These are phyloP conservation scores for Triplophysa rosa DNA, from an alignment of 2,113 vertebrate species.

Conservation along the genomic window DNA sequence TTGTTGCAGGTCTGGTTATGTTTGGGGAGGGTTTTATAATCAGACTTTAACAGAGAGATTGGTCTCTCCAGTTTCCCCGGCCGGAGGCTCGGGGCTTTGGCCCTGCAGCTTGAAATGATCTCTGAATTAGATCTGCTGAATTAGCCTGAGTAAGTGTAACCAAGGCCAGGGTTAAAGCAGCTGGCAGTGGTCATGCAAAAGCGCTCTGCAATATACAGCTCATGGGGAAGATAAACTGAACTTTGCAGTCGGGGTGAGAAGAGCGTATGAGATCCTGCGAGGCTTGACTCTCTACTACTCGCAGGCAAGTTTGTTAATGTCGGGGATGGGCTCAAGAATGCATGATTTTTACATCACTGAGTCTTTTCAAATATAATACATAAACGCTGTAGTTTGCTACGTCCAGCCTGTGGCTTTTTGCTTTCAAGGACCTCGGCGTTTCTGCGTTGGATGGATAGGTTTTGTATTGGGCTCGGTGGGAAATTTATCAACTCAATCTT, in stretches of 20 bases:
- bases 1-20: not conserved
- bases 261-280: slow-evolving; percentile 20
- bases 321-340: slow-evolving; percentile 12
- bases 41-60: not conserved
- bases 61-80: slow-evolving; percentile 11
- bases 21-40: slow-evolving; percentile 27
- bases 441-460: slow-evolving; percentile 23
- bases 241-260: slow-evolving; percentile 1
- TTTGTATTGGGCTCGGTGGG: not conserved
- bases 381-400: not conserved
- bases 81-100: slow-evolving; percentile 8
- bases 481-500: slow-evolving; percentile 6
- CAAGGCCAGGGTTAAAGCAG: slow-evolving; percentile 42
- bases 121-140: slow-evolving; percentile 32
- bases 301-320: slow-evolving; percentile 20
- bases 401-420: slow-evolving; percentile 1
- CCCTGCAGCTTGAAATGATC: slow-evolving; percentile 27
- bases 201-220: slow-evolving; percentile 33
- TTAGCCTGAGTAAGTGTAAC: slow-evolving; percentile 33
- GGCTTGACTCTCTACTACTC: slow-evolving; percentile 30
- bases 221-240: slow-evolving; percentile 39
- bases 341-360: not conserved
- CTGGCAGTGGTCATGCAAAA: slow-evolving; percentile 35
- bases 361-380: not conserved
- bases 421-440: slow-evolving; percentile 2